Evolutionary conservation across 2,113 vertebrate species (phyloP).

Genomic region (Tiliqua scincoides): DNA sequence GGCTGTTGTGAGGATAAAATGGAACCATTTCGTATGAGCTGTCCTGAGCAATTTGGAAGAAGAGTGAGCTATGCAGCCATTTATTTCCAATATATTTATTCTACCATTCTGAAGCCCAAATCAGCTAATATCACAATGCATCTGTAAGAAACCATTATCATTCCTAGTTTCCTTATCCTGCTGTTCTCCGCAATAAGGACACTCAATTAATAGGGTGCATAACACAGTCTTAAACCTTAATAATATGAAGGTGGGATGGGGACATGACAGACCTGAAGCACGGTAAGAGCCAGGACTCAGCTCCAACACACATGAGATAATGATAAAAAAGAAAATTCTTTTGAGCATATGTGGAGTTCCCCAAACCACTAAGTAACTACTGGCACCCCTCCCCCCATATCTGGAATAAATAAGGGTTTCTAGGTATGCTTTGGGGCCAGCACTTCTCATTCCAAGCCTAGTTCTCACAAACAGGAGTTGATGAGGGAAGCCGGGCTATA

Average conservation of each 20-base stretch:
- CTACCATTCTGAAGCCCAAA: not conserved
- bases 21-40: not conserved
- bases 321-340: not conserved
- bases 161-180: not conserved
- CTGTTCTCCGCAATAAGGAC: not conserved
- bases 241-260: too few species aligned
- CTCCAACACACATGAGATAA: not conserved
- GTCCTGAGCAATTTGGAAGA: not conserved
- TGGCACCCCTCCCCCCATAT: too few species aligned
- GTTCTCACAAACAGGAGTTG: not conserved
- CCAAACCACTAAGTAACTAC: not conserved
- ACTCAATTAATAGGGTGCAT: not conserved
- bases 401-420: not conserved
- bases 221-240: not conserved
- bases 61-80: not conserved
- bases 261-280: not conserved
- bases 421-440: not conserved
- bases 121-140: not conserved
- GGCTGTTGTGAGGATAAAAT: not conserved
- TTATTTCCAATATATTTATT: not conserved
- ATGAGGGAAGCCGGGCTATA: not conserved
- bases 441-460: not conserved
- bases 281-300: too few species aligned
- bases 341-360: not conserved
- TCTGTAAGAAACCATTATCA: too few species aligned